These are phyloP conservation scores for Isichthys henryi DNA, from an alignment of 2,113 vertebrate genomes.

Conservation along the genomic window DNA sequence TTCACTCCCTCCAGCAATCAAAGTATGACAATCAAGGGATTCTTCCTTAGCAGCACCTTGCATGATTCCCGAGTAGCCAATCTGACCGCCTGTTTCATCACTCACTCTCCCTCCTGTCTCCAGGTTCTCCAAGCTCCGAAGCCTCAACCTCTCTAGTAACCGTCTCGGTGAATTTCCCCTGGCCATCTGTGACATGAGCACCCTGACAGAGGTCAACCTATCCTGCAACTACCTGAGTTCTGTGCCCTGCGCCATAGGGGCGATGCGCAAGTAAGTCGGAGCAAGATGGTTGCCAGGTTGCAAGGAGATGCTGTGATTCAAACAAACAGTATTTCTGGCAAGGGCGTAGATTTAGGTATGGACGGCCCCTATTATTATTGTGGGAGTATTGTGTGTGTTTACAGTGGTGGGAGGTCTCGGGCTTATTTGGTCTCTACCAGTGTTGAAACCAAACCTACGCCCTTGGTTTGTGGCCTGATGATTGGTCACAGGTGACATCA, in stretches of 20 bases:
- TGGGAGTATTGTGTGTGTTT: background rate
- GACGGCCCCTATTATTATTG: background rate
- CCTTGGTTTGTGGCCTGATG: background rate
- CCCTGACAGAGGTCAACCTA: slow-evolving; percentile 86
- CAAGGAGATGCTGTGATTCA: background rate
- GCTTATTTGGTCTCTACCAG: background rate
- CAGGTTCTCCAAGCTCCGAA: slow-evolving; percentile 90
- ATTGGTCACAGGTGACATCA: background rate
- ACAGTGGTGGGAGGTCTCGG: background rate
- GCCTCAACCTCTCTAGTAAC: slow-evolving; percentile 96
- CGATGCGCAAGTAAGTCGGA: slow-evolving; percentile 80
- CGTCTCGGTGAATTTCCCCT: slow-evolving; percentile 81
- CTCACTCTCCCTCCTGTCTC: background rate
- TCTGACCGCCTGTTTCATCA: background rate
- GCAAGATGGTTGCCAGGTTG: background rate
- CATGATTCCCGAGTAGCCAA: background rate
- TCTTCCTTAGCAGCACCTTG: background rate
- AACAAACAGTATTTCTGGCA: background rate
- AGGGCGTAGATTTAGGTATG: background rate
- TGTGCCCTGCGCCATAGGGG: slow-evolving; percentile 69
- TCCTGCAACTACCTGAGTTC: slow-evolving; percentile 82
- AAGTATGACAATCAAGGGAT: background rate
- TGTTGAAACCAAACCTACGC: background rate
- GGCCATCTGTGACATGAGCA: slow-evolving; percentile 80
- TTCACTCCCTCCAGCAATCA: background rate